Base-by-base conservation (phyloP, 1,140 invertebrate species). In the Ditylenchus dipsaci region DNA sequence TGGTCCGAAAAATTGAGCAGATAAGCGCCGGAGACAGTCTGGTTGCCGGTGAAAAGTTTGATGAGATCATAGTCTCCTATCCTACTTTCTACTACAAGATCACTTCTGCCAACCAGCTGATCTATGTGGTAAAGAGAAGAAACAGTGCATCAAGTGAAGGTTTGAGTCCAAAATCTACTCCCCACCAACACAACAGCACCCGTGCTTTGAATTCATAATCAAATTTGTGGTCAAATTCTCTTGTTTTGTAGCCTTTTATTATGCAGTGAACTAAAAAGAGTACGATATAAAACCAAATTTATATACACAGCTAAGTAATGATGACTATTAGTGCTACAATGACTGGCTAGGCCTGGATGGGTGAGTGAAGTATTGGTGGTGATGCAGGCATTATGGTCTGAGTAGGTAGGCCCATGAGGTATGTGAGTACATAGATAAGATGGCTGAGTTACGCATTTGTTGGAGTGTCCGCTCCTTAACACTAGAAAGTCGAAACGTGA, bases 1-100 rank as follows among this genome's bases (percentile, higher is more conserved):
- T 74, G 7, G 43, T 78, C 21, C 19, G 53, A 9, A 57, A 65
- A 27, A 76, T 78, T 63, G 33, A 73, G 38, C 33, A 63, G 17
- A 47, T 78, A 13, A 76, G 74, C 43, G 43, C 53, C 5, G 30
- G 23, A 8, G 68, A 70, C 26, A n/a, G 30, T 23, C 43, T 70
- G 9, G 43, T 63, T 23, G 27, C 29, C 1, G 58, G 43, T 30
- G 53, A 47, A 13, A 19, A 29, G 13, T 70, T 70, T 45, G 27
- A 60, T n/a, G 29, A 47, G 26, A 60, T 70, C 49, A 70, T 23
- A 15, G 27, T 70, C n/a, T 27, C 23, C 29, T 70, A 71, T 23
- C 71, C 65, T 23, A 49, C 60, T 9, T 68, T 49, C 27, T 58
- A 67, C 58, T 71, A 69, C 29, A 53, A 30, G 9, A 38, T 71